A percentile compares a stretch with the other conserved stretches of the same genome.
Conservation (phyloP, 2,797 vertebrate genomes). For the Sebastes reedi region DNA sequence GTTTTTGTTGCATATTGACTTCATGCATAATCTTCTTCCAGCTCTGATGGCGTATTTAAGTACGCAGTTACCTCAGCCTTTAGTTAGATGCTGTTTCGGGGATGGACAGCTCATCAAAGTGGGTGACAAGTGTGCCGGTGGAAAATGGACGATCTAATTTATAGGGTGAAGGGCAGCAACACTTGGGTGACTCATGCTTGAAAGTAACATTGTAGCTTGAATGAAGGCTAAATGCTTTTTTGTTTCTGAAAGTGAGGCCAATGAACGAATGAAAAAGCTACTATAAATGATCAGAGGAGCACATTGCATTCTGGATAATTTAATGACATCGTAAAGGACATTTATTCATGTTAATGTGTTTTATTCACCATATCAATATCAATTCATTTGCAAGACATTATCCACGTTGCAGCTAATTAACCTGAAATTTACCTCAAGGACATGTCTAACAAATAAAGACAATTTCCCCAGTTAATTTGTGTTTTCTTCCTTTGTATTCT, state of each 20-base stretch:
- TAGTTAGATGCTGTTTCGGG: not conserved
- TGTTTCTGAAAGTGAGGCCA: not conserved
- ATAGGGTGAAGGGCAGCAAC: not conserved
- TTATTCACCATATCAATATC: not conserved
- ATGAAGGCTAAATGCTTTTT: not conserved
- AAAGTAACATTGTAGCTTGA: not conserved
- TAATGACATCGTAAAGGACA: not conserved
- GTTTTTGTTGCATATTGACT: not conserved
- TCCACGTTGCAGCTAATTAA: not conserved
- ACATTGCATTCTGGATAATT: not conserved
- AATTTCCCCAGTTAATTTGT: not conserved
- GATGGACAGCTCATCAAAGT: not conserved
- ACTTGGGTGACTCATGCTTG: not conserved
- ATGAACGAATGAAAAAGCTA: not conserved
- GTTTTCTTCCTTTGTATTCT: not conserved
- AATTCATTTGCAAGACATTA: not conserved
- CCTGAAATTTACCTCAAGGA: not conserved
- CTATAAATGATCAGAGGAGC: not conserved
- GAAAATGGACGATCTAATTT: not conserved
- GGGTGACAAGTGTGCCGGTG: not conserved
- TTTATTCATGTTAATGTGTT: not conserved
- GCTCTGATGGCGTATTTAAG: not conserved
- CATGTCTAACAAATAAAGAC: not conserved
- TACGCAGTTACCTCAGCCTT: conserved; percentile 1
- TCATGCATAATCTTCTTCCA: not conserved